Conservation (phyloP, 2,888 invertebrate genomes). For the Euplexia lucipara region DNA sequence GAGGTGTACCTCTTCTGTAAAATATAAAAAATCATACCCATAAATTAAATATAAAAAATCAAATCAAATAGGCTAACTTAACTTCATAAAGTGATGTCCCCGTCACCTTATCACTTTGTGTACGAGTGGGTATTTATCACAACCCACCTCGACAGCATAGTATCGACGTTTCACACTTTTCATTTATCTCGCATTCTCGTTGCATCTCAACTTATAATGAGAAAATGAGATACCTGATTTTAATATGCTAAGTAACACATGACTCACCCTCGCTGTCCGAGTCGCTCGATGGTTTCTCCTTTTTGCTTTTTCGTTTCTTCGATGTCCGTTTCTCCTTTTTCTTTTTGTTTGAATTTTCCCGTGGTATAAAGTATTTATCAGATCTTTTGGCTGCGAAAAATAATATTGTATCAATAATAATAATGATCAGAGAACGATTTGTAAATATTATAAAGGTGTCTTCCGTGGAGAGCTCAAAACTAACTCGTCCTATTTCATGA, state of each 20-base stretch:
- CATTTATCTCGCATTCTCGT: neutral
- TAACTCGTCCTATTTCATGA: neutral
- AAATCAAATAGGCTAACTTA: too few relatives aligned
- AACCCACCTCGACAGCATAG: neutral
- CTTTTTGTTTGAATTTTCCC: constrained; percentile 82
- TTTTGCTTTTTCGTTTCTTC: constrained; percentile 93
- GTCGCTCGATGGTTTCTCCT: constrained; percentile 82
- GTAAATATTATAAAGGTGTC: neutral
- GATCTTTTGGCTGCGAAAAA: constrained; percentile 92
- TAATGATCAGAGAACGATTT: neutral
- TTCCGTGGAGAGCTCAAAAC: neutral
- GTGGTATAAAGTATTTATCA: constrained; percentile 93
- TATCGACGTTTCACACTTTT: neutral
- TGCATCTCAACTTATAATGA: too few relatives aligned
- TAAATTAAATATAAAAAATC: too few relatives aligned
- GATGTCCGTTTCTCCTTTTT: constrained; percentile 89
- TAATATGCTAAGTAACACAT: neutral
- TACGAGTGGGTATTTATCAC: neutral
- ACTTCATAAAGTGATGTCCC: too few relatives aligned
- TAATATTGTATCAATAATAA: too few relatives aligned
- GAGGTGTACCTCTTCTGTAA: constrained; percentile 66
- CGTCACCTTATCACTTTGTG: too few relatives aligned
- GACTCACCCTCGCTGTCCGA: constrained; percentile 88
- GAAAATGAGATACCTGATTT: too few relatives aligned
- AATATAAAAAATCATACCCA: neutral